These are phyloP conservation scores for Microctenopoma steveboyesi DNA, from an alignment of 2,797 vertebrate genomes.

Conservation along the genomic window DNA sequence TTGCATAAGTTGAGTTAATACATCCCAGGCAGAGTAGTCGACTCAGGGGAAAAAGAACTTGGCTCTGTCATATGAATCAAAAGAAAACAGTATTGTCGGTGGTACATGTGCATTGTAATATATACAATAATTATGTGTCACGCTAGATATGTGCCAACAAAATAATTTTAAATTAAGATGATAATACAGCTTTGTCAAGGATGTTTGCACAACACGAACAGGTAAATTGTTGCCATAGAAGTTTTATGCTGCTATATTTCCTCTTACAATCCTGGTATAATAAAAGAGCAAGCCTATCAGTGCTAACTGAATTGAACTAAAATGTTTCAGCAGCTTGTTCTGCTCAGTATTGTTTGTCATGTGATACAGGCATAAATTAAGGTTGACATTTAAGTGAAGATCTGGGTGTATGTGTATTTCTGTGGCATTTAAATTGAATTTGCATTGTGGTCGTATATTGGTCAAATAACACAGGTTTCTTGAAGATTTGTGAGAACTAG, in stretches of 20 bases:
- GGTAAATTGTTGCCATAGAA: slow-evolving; percentile 19
- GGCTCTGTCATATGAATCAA: neutral
- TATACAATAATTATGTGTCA: neutral
- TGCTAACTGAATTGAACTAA: too few species aligned
- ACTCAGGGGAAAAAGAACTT: neutral
- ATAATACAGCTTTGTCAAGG: neutral
- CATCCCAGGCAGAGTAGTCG: neutral
- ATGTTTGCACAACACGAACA: neutral
- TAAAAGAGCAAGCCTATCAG: too few species aligned
- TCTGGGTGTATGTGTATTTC: neutral
- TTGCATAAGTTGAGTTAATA: slow-evolving; percentile 18
- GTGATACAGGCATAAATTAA: neutral
- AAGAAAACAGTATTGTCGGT: neutral
- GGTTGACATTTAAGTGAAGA: neutral
- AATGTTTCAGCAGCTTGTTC: too few species aligned
- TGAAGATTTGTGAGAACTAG: neutral
- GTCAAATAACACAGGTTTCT: slow-evolving; percentile 1
- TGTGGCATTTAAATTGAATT: slow-evolving; percentile 3
- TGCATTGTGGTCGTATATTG: neutral
- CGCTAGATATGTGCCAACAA: neutral
- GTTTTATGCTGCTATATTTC: neutral
- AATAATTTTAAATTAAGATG: neutral
- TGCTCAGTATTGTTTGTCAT: neutral
- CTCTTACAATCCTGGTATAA: too few species aligned
- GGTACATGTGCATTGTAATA: neutral